Evolutionary conservation across 2,797 vertebrate species (phyloP), one percentile per base, ranked within the genome.

Genomic region (Acrocephalus scirpaceus): DNA sequence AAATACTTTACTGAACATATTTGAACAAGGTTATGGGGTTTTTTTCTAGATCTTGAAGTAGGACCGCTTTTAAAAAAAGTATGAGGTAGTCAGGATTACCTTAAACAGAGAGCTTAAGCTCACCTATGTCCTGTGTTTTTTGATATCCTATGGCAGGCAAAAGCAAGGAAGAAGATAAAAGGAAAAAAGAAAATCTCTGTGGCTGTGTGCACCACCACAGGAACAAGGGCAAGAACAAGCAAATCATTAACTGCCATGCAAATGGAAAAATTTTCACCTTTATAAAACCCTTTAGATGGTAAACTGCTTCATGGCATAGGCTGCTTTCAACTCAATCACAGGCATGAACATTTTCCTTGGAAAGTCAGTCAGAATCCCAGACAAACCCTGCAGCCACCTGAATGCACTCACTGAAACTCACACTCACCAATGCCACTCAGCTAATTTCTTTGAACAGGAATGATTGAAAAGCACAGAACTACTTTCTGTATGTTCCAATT

Each of bases 371-470:
- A 73, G 45, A 93, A 83, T 44, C 26, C 14, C 69, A 86, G 54
- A 67, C 18, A 91, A 71, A 13, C 20, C 26, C 36, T 48, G n/a
- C 17, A 83, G 40, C 25, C 44, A 86, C 48, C 13, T 64, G 36
- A 77, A 44, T 16, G 11, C 8, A 38, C 44, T 53, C 58, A 67
- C 11, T 69, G 42, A 61, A 93, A 75, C 10, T 54, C 72, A 77
- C 18, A 42, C 10, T 9, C 18, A 51, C 40, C 7, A 5, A 0
- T 0, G 0, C 3, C 47, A 77, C 56, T 29, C 78, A n/a, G 15
- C 23, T 74, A 16, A 77, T 47, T 86, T 86, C 34, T 61, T n/a
- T 5, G 45, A 94, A 90, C 0, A 0, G 27, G 27, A 77, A 81
- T 53, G n/a, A 75, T 1, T 91, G 5, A 85, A 72, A 92, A 86